A percentile compares a stretch with the other conserved stretches of the same genome.
Conservation (phyloP, 2,888 invertebrate species). For the Polyommatus iphigenia region DNA sequence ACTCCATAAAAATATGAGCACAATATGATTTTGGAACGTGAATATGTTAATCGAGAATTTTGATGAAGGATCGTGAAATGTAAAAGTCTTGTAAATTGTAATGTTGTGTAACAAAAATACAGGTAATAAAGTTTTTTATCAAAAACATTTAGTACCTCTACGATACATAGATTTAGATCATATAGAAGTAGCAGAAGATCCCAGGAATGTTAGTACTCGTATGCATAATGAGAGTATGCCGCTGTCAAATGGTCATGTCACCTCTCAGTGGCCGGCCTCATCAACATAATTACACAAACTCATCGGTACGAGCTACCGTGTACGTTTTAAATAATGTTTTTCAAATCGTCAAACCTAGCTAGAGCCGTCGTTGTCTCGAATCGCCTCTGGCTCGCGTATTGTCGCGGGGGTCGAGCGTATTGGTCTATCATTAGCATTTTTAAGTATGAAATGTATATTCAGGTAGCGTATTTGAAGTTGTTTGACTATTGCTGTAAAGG, state of each 20-base stretch:
- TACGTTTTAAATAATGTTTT: conserved; percentile 39
- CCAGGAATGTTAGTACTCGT: neutral
- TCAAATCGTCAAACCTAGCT: conserved; percentile 28
- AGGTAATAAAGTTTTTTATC: neutral
- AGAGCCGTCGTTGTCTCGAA: conserved; percentile 30
- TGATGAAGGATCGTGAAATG: neutral
- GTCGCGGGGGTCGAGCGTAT: conserved; percentile 14
- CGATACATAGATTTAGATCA: neutral
- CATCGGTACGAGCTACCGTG: conserved; percentile 50
- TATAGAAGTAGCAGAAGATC: neutral
- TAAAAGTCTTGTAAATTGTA: neutral
- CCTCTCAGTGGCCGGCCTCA: conserved; percentile 50
- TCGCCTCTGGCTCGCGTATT: conserved; percentile 21
- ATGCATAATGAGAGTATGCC: neutral
- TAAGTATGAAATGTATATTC: conserved; percentile 63
- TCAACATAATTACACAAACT: conserved; percentile 47
- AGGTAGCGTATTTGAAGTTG: conserved; percentile 64
- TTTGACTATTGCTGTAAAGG: conserved; percentile 55
- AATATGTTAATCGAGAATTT: conserved; percentile 29
- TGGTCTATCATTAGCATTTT: conserved; percentile 53
- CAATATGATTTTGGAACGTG: neutral
- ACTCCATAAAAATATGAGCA: conserved; percentile 15
- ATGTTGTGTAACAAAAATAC: neutral
- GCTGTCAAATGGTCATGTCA: conserved; percentile 31
- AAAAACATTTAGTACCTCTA: neutral